Base-by-base conservation (phyloP, 2,797 vertebrate species). In the Hephaestus fuliginosus region DNA sequence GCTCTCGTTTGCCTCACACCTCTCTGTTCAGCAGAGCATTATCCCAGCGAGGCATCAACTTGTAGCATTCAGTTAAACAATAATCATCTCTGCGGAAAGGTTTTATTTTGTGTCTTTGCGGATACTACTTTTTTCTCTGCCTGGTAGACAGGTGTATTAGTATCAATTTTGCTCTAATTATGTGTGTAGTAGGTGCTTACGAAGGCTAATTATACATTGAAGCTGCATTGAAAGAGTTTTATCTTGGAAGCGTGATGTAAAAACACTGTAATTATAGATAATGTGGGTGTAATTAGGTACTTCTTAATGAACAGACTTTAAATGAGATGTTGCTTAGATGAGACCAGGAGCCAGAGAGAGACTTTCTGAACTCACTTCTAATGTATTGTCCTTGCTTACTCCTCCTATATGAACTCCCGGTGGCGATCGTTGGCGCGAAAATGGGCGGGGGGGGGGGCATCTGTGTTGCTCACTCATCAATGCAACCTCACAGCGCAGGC, bases 241-340 rank as follows among this genome's bases (percentile, higher is more conserved):
- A 93, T 94, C 92, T 82, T 20, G 44, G 55, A 91, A 84, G 86
- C 36, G 66, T 86, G 87, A 88, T 90, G 86, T 92, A 86, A 89
- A 93, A 94, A 92, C 89, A 89, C 83, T 65, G 86, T 93, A 93
- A 95, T 95, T 94, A 94, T 89, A 93, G 90, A 94, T 94, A 92
- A 94, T 92, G 86, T 87, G 83, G 85, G 76, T 83, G 91, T 94
- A 95, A 95, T 95, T 94, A 90, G 86, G 80, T 88, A 81, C 85
- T 88, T 89, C 74, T 83, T 93, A 92, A 93, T 88, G 90, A 95
- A 87, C 66, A 78, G 74, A 94, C 83, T 86, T 93, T 87, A 92
- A 92, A 90, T 87, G 78, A 90, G 83, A 88, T 83, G 86, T 81
- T 85, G 75, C 81, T 36, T 36, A 17, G 68, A 82, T 83, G 86